Percentiles rank a stretch among this genome's conserved stretches.
Evolutionary conservation across 2,113 vertebrate species (phyloP).

Genomic region (Tympanuchus pallidicinctus): DNA sequence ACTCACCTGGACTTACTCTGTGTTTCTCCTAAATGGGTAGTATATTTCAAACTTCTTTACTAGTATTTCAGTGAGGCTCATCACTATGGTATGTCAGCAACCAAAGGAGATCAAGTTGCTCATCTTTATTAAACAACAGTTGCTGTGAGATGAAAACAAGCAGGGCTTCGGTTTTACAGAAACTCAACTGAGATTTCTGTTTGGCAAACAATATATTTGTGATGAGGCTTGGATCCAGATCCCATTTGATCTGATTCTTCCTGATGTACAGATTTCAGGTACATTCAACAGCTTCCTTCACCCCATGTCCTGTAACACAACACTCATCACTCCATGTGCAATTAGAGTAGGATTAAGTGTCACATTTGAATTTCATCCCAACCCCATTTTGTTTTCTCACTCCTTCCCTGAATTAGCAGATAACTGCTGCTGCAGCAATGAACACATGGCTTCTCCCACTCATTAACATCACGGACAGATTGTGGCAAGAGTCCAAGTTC

Average conservation of each 20-base stretch:
- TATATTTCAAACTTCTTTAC: conserved; percentile 6
- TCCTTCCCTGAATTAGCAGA: conserved; percentile 53
- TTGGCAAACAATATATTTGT: not conserved
- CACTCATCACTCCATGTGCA: conserved; percentile 34
- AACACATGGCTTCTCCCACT: conserved; percentile 59
- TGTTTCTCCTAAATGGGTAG: not conserved
- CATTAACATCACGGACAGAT: conserved; percentile 52
- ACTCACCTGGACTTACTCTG: not conserved
- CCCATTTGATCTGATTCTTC: conserved; percentile 23
- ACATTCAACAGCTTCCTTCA: conserved; percentile 11
- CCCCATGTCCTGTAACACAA: not conserved
- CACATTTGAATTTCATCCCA: conserved; percentile 62
- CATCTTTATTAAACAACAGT: conserved; percentile 52
- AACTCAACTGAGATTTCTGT: conserved; percentile 50
- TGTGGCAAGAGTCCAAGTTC: conserved; percentile 73
- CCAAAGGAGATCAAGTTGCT: conserved; percentile 35
- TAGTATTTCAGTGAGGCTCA: not conserved
- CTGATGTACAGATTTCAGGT: conserved; percentile 31
- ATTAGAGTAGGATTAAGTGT: conserved; percentile 54
- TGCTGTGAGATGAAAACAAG: conserved; percentile 43
- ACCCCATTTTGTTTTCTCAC: conserved; percentile 68
- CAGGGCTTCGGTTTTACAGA: conserved; percentile 29
- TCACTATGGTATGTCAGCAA: conserved; percentile 19
- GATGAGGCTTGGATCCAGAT: conserved; percentile 2
- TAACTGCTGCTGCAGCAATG: conserved; percentile 49